A percentile compares a stretch with the other conserved stretches of the same genome.
phyloP scores from a whole-genome alignment of 23 tunicate genomes.

The Ascidia mentula region DNA sequence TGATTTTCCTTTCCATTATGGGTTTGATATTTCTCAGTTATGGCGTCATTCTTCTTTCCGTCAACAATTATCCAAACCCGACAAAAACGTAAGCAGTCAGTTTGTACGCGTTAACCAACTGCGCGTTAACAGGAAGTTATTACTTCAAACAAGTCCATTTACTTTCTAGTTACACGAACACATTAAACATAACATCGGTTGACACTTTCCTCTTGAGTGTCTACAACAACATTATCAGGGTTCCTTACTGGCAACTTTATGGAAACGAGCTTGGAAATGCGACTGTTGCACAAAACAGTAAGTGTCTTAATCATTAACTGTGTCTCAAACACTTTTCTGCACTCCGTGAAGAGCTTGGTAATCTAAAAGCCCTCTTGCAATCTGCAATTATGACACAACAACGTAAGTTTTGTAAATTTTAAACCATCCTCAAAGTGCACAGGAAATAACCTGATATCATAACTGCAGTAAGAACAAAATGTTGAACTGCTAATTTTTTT shows the following conservation, averaged over 20 bases:
- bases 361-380: too few relatives aligned
- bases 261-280: slow-evolving; percentile 26
- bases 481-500: too few relatives aligned
- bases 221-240: slow-evolving; percentile 31
- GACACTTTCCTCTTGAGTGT: not conserved
- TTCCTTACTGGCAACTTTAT: slow-evolving; percentile 46
- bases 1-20: slow-evolving; percentile 31
- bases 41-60: slow-evolving; percentile 19
- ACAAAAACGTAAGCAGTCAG: not conserved
- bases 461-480: too few relatives aligned
- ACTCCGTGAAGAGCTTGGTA: too few relatives aligned
- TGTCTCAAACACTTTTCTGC: too few relatives aligned
- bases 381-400: too few relatives aligned
- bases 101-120: not conserved
- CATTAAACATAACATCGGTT: not conserved
- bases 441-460: too few relatives aligned
- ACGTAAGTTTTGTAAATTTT: too few relatives aligned
- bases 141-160: not conserved
- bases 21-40: slow-evolving; percentile 27
- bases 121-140: not conserved
- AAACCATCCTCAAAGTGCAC: too few relatives aligned
- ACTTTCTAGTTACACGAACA: not conserved
- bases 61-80: not conserved
- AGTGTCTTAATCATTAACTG: too few relatives aligned
- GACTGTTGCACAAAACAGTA: slow-evolving; percentile 12